Conservation (phyloP, 2,888 invertebrate species). For the Amblyjoppa fuscipennis region DNA sequence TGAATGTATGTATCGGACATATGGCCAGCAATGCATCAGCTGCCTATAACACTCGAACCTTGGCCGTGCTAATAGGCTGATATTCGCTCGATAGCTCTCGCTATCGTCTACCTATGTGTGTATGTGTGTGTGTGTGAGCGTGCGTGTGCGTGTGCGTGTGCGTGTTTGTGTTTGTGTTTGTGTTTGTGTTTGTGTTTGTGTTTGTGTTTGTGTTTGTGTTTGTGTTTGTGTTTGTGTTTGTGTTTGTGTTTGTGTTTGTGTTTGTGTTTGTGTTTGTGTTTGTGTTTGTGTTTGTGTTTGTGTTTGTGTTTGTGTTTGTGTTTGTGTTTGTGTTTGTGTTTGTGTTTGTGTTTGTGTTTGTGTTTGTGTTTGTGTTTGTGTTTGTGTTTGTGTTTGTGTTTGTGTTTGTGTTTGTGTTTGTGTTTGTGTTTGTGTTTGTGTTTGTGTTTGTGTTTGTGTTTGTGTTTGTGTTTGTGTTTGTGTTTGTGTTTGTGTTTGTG, state of each 20-base stretch:
- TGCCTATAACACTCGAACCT: slow-evolving; percentile 80
- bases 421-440: neutral
- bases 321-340: neutral
- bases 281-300: neutral
- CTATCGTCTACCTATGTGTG: slow-evolving; percentile 56
- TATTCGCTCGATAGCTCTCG: slow-evolving; percentile 78
- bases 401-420: neutral
- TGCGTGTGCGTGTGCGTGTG: neutral
- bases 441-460: neutral
- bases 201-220: neutral
- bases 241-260: neutral
- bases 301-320: neutral
- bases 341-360: neutral
- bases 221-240: neutral
- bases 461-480: neutral
- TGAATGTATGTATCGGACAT: slow-evolving; percentile 41
- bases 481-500: neutral
- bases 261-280: neutral
- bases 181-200: neutral
- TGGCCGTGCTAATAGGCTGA: slow-evolving; percentile 82
- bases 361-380: neutral
- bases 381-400: neutral
- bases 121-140: neutral
- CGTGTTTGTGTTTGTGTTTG: neutral
- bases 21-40: slow-evolving; percentile 67